These are phyloP conservation scores for Gobiocypris rarus DNA, from an alignment of 2,113 vertebrate genomes.

Conservation along the genomic window DNA sequence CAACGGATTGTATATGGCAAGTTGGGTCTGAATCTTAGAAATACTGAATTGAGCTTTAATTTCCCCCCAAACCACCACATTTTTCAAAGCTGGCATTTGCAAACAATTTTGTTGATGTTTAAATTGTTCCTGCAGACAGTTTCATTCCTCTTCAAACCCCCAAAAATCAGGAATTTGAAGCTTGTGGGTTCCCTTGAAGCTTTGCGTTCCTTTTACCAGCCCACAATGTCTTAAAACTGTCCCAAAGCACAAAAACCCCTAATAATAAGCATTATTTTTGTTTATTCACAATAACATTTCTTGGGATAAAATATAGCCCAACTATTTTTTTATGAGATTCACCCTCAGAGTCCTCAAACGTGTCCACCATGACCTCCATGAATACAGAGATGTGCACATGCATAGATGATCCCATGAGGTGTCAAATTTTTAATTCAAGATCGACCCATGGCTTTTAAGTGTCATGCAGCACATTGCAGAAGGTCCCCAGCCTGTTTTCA, in stretches of 20 bases:
- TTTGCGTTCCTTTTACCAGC: not conserved
- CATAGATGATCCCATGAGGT: constrained; percentile 51
- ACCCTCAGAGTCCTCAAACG: not conserved
- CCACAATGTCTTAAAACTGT: not conserved
- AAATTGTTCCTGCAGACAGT: not conserved
- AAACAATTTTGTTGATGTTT: not conserved
- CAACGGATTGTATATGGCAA: not conserved
- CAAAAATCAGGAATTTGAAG: constrained; percentile 11
- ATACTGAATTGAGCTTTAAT: not conserved
- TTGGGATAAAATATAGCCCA: not conserved
- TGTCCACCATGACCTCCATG: constrained; percentile 12
- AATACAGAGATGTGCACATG: constrained; percentile 54
- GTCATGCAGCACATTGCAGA: constrained; percentile 45
- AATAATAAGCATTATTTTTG: not conserved
- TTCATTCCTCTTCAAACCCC: constrained; percentile 12
- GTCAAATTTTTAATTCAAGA: constrained; percentile 44
- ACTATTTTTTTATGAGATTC: not conserved
- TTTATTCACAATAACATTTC: not conserved
- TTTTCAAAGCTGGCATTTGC: constrained; percentile 25
- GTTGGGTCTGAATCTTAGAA: not conserved
- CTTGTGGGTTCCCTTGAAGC: not conserved
- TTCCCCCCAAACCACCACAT: not conserved
- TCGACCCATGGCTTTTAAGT: constrained; percentile 47
- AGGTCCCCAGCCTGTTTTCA: constrained; percentile 24
- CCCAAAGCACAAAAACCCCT: too few species aligned